These are phyloP conservation scores for Tyrannus savana DNA, from an alignment of 2,113 vertebrate species.

Conservation along the genomic window DNA sequence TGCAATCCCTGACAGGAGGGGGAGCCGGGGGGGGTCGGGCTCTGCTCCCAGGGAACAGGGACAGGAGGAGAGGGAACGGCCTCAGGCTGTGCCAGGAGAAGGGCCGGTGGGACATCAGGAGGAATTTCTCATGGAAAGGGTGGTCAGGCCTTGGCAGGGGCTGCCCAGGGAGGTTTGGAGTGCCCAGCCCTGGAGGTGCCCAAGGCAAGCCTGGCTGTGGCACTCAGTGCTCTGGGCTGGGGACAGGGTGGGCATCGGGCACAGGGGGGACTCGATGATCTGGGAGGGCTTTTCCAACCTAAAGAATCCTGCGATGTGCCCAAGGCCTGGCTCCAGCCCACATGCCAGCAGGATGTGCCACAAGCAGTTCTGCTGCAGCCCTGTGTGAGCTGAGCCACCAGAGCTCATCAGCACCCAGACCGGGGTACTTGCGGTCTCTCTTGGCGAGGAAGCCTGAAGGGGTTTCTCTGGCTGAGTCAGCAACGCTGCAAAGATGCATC, in stretches of 20 bases:
- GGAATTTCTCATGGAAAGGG: background rate
- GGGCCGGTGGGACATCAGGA: background rate
- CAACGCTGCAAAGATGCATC: background rate
- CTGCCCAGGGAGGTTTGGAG: too few species aligned
- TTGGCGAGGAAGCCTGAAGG: background rate
- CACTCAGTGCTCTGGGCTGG: too few species aligned
- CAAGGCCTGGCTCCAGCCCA: background rate
- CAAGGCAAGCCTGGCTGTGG: too few species aligned
- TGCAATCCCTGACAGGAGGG: background rate
- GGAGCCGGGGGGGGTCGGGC: fast-evolving
- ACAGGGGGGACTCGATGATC: background rate
- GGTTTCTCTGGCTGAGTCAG: background rate
- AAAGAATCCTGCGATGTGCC: background rate
- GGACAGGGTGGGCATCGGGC: background rate
- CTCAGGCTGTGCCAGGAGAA: too few species aligned
- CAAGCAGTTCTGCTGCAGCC: background rate
- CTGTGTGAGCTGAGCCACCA: background rate
- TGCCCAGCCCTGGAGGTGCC: too few species aligned
- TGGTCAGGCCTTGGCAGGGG: too few species aligned
- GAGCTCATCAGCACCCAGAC: background rate
- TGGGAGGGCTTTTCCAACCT: background rate
- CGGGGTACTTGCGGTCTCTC: background rate
- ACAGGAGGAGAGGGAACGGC: background rate
- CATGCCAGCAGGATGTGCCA: background rate
- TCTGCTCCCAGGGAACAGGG: background rate